Base-by-base conservation (phyloP, 2,797 vertebrate genomes). In the Anisognathus igniventris region DNA sequence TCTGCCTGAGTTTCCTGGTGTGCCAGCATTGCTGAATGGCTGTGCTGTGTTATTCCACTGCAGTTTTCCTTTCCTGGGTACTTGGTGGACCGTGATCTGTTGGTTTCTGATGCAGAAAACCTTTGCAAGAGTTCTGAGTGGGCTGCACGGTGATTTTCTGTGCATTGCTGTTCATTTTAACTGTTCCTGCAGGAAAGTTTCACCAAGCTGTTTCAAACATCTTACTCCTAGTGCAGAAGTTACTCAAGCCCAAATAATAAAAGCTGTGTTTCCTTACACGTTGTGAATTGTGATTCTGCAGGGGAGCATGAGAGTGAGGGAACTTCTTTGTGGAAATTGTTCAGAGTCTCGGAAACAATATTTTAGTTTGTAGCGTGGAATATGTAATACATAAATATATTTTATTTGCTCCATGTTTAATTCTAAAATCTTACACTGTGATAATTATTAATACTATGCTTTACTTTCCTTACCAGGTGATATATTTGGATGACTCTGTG, bases 401-500 rank as follows among this genome's bases (percentile, higher is more conserved):
- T 74, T 67, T 71, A 20, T 65, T 67, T 75, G 30, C 9, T 91
- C 3, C 57, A 1, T n/a, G 6, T 65, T 71, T 80, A 77, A 86
- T 33, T 25, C 6, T 42, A 40, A 73, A 51, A 24, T 23, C 17
- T 66, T 76, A 27, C 3, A 3, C 13, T 71, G 18, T 79, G 37
- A 17, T 68, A 39, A 37, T 42, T 82, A 33, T 23, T 84, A 70
- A 78, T 47, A 13, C 7, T 24, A 11, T 47, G 19, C 5, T 47
- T 81, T 44, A 25, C 68, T 73, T 64, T 68, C 6, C 33, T 88
- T 45, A 51, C 72, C 96, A 99, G 99, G 99, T 99, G 66, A 98
- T 99, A 82, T 99, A 98, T 97, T 98, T 99, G 82, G 99, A 99
- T 94, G 99, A 99, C 88, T 98, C 97, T 92, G 98, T 99, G 37